Conservation (phyloP, 2,797 vertebrate genomes). For the Chelon auratus region DNA sequence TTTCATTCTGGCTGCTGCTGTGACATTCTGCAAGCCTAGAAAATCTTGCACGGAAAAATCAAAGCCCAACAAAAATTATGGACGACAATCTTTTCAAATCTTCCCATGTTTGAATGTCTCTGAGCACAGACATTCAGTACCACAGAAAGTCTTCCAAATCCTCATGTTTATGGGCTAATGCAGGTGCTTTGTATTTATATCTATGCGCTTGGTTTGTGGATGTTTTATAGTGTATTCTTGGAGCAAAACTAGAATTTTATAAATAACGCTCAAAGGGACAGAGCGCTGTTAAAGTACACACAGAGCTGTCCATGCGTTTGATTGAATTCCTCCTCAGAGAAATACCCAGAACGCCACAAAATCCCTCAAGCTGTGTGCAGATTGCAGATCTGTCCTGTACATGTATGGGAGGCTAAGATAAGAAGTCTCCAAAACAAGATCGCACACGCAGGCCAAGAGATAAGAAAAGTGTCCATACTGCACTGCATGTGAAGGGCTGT, state of each 20-base stretch:
- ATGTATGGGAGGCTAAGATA: conserved; percentile 35
- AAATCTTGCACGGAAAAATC: neutral
- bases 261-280: conserved; percentile 33
- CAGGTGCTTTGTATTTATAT: neutral
- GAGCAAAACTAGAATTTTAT: conserved; percentile 12
- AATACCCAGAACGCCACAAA: conserved; percentile 14
- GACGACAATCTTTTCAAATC: neutral
- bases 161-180: neutral
- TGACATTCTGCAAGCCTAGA: neutral
- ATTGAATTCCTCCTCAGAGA: conserved; percentile 36
- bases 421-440: conserved; percentile 66
- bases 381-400: conserved; percentile 11
- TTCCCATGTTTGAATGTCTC: neutral
- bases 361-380: conserved; percentile 36
- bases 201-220: neutral
- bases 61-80: conserved; percentile 4
- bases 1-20: conserved; percentile 21
- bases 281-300: conserved; percentile 2
- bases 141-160: neutral
- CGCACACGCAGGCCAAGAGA: conserved; percentile 59
- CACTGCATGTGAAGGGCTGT: conserved; percentile 7
- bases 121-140: neutral
- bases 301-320: conserved; percentile 6
- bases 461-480: conserved; percentile 42
- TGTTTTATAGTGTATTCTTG: neutral